phyloP scores from a whole-genome alignment of 2,797 vertebrate species.

The Urosaurus nigricauda region DNA sequence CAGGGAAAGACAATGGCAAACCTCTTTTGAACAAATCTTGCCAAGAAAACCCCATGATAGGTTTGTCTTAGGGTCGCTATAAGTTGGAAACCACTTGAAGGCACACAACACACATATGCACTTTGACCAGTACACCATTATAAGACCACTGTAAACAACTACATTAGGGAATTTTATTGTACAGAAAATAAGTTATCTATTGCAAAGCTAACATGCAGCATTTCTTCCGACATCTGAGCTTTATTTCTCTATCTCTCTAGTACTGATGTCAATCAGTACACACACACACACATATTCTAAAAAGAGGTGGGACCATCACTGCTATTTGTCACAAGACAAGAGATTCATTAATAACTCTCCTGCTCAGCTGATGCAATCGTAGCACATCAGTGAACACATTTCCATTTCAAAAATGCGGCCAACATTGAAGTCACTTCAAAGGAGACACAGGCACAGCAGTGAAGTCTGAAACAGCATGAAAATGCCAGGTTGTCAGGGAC shows the following conservation, averaged over 20 bases:
- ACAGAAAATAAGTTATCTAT: not conserved
- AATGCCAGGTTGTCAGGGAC: slow-evolving; percentile 49
- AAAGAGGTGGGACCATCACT: slow-evolving; percentile 24
- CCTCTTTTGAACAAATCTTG: too few relatives aligned
- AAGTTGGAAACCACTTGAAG: too few relatives aligned
- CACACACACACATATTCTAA: not conserved
- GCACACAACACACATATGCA: not conserved
- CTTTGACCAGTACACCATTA: not conserved
- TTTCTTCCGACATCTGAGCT: slow-evolving; percentile 11
- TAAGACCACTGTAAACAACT: not conserved
- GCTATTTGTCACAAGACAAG: not conserved
- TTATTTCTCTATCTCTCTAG: not conserved
- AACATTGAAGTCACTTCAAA: slow-evolving; percentile 36
- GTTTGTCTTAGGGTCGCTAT: too few relatives aligned
- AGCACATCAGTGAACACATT: slow-evolving; percentile 11
- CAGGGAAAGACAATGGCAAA: too few relatives aligned
- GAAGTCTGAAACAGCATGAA: slow-evolving; percentile 30
- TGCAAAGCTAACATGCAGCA: not conserved
- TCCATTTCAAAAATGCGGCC: slow-evolving; percentile 55
- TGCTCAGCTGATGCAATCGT: slow-evolving; percentile 35
- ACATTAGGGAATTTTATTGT: slow-evolving; percentile 16
- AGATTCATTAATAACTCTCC: slow-evolving; percentile 24
- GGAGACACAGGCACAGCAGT: not conserved
- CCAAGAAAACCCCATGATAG: too few relatives aligned
- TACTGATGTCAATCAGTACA: not conserved